These are phyloP conservation scores for Zhuqinia jingwanae DNA, from an alignment of 2,888 invertebrate genomes.

Conservation along the genomic window DNA sequence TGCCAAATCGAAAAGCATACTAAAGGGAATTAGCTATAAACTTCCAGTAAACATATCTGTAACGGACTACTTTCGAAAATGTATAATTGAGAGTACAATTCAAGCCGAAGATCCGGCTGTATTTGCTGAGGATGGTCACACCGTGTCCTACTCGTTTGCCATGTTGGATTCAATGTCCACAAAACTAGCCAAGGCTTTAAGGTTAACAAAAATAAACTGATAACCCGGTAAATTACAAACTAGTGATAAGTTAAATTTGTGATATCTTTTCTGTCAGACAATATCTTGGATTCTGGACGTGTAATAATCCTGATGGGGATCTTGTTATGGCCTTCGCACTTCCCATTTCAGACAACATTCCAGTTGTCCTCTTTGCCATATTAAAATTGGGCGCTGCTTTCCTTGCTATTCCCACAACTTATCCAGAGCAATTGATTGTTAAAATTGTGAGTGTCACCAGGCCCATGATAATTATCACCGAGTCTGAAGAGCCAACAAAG, in stretches of 20 bases:
- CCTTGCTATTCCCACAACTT: conserved; percentile 88
- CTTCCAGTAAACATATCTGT: conserved; percentile 47
- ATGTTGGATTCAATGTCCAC: conserved; percentile 65
- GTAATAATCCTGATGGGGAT: conserved; percentile 86
- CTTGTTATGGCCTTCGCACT: conserved; percentile 90
- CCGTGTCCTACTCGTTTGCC: conserved; percentile 27
- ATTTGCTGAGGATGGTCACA: conserved; percentile 13
- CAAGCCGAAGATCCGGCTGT: conserved; percentile 40
- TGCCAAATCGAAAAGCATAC: conserved; percentile 41
- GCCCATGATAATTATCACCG: conserved; percentile 86
- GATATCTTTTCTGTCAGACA: conserved; percentile 1
- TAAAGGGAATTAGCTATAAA: conserved; percentile 47
- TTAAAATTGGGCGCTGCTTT: conserved; percentile 92
- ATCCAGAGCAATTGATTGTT: conserved; percentile 87
- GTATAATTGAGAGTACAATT: conserved; percentile 11
- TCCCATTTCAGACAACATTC: conserved; percentile 87
- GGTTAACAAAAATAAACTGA: too few species aligned
- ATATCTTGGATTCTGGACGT: conserved; percentile 65
- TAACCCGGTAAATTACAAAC: background rate
- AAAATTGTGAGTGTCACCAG: conserved; percentile 89
- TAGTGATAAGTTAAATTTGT: background rate
- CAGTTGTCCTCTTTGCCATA: conserved; percentile 86
- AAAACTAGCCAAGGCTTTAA: conserved; percentile 66
- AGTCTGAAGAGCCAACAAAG: conserved; percentile 31
- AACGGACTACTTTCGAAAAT: conserved; percentile 52